Percentiles rank a stretch among this genome's conserved stretches.
Conservation (phyloP, 2,888 invertebrate species). For the Hirtodrosophila trivittata region DNA sequence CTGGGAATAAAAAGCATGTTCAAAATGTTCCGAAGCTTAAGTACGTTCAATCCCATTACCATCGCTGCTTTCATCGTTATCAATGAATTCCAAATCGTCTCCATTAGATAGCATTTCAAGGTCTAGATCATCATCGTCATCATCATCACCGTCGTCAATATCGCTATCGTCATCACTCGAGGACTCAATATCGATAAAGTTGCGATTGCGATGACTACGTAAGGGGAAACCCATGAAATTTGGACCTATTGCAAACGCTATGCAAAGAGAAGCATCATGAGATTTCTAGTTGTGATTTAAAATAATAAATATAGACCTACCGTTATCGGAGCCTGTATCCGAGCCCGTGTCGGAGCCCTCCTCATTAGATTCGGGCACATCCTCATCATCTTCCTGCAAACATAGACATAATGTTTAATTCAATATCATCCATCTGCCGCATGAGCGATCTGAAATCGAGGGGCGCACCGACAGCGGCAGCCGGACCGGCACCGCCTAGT, state of each 20-base stretch:
- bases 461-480: constrained; percentile 35
- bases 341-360: constrained; percentile 84
- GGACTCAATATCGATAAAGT: constrained; percentile 51
- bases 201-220: constrained; percentile 64
- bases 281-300: not conserved
- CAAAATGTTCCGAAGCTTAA: too few relatives aligned
- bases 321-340: constrained; percentile 81
- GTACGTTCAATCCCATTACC: constrained; percentile 32
- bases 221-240: constrained; percentile 70
- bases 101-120: constrained; percentile 11
- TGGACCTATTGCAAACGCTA: constrained; percentile 63
- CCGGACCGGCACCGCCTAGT: constrained; percentile 57
- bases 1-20: not conserved
- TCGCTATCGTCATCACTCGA: constrained; percentile 62
- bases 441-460: constrained; percentile 63
- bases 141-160: constrained; percentile 40
- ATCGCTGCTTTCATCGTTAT: constrained; percentile 59
- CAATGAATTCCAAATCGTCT: constrained; percentile 43
- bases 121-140: constrained; percentile 35
- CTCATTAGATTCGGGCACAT: constrained; percentile 85
- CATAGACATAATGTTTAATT: constrained; percentile 78
- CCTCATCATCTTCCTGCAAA: constrained; percentile 87
- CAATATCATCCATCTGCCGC: constrained; percentile 72
- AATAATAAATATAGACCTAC: constrained; percentile 51
- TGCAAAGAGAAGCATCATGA: not conserved